phyloP scores from a whole-genome alignment of 2,113 vertebrate genomes.

The Aplodontia rufa region DNA sequence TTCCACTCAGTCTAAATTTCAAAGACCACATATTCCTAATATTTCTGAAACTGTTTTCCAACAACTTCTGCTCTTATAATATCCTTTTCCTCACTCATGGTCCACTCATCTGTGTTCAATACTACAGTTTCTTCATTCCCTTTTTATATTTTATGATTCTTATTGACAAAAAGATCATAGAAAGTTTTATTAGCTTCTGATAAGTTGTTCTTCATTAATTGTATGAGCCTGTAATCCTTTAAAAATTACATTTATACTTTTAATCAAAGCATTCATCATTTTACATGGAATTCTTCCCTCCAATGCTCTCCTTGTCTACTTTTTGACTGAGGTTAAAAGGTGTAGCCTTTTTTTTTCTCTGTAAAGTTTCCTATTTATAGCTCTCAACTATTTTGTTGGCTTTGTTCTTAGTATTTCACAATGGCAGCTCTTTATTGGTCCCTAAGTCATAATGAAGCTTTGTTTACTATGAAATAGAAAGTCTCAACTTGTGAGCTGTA shows the following conservation, averaged over 20 bases:
- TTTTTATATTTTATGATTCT: not conserved
- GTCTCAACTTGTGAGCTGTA: not conserved
- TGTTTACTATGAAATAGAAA: constrained; percentile 48
- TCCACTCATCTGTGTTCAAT: not conserved
- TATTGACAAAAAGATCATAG: not conserved
- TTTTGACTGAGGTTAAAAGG: constrained; percentile 60
- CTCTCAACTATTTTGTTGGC: constrained; percentile 36
- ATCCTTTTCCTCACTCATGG: not conserved
- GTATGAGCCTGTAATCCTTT: not conserved
- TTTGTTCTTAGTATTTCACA: constrained; percentile 48
- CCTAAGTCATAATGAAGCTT: constrained; percentile 69
- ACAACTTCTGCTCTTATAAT: not conserved
- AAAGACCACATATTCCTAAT: not conserved
- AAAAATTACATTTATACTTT: constrained; percentile 26
- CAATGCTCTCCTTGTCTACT: constrained; percentile 27
- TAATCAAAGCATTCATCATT: constrained; percentile 18
- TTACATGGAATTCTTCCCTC: not conserved
- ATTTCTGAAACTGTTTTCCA: constrained; percentile 5
- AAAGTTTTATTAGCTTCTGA: not conserved
- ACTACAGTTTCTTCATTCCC: not conserved
- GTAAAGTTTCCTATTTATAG: constrained; percentile 67
- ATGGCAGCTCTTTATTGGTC: constrained; percentile 32
- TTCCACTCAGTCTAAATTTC: constrained; percentile 32
- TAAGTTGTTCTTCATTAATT: constrained; percentile 32
- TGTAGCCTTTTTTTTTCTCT: constrained; percentile 47